phyloP scores from a whole-genome alignment of 2,113 vertebrate genomes.

The Actenoides lindsayi region DNA sequence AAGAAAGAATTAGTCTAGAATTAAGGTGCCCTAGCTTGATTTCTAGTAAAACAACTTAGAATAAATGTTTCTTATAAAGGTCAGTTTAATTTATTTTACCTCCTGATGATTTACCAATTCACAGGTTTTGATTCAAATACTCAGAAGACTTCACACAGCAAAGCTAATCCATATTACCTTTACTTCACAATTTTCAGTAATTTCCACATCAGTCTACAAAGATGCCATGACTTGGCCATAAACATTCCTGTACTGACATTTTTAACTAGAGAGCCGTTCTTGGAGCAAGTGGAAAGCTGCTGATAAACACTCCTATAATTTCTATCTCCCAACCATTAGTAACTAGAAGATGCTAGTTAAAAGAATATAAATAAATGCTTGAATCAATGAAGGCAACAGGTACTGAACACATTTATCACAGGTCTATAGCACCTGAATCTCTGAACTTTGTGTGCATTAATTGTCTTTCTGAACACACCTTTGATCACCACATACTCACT shows the following conservation, averaged over 20 bases:
- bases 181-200: background rate
- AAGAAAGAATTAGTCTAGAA: conserved; percentile 42
- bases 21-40: conserved; percentile 75
- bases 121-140: background rate
- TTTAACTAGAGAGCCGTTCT: background rate
- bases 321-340: background rate
- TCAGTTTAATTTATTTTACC: conserved; percentile 44
- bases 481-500: background rate
- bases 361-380: conserved; percentile 11
- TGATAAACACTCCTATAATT: background rate
- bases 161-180: background rate
- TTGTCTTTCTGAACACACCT: conserved; percentile 20
- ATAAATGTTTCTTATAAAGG: conserved; percentile 62
- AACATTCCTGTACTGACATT: background rate
- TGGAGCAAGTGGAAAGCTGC: conserved; percentile 9
- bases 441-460: background rate
- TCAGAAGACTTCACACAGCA: background rate
- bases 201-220: background rate
- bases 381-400: background rate
- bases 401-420: background rate
- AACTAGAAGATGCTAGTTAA: background rate
- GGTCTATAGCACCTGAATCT: background rate
- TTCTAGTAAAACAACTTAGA: conserved; percentile 66
- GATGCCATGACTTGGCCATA: background rate
- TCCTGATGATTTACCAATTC: background rate